phyloP scores from a whole-genome alignment of 2,888 invertebrate species.

The Muscina levida region DNA sequence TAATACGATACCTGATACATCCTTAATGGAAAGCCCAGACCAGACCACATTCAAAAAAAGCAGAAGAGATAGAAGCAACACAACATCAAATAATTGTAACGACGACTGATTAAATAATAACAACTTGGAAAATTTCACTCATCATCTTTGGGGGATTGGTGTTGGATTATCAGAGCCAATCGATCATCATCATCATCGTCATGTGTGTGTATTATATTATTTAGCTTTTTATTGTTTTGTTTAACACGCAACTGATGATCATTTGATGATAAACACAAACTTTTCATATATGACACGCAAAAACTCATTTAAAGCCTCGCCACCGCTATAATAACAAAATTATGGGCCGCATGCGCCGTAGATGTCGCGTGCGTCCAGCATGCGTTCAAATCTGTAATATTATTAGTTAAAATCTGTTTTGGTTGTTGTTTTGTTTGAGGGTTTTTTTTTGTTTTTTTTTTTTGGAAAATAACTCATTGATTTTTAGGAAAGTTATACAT shows the following conservation, averaged over 20 bases:
- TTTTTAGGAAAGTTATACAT: constrained; percentile 37
- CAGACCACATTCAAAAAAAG: not conserved
- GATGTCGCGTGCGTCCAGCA: constrained; percentile 66
- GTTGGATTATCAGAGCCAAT: constrained; percentile 56
- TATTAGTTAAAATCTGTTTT: constrained; percentile 67
- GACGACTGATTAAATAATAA: constrained; percentile 54
- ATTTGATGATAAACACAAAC: constrained; percentile 46
- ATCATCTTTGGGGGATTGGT: not conserved
- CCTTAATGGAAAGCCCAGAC: constrained; percentile 26
- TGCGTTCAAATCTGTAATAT: constrained; percentile 66
- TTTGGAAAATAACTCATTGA: constrained; percentile 38
- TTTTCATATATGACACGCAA: constrained; percentile 60
- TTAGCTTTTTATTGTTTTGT: constrained; percentile 29
- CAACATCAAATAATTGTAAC: constrained; percentile 41
- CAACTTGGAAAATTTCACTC: constrained; percentile 43
- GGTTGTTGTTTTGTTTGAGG: constrained; percentile 2
- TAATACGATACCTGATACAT: constrained; percentile 29
- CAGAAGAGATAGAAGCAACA: not conserved
- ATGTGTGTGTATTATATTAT: not conserved
- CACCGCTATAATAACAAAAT: constrained; percentile 39
- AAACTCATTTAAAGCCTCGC: constrained; percentile 58
- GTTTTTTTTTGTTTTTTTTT: constrained; percentile 9
- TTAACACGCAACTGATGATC: constrained; percentile 59
- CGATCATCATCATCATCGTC: constrained; percentile 50
- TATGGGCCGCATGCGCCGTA: not conserved